Evolutionary conservation across 1,140 invertebrate species (phyloP), one percentile per base, ranked within the genome.

Genomic region (Portunus trituberculatus): DNA sequence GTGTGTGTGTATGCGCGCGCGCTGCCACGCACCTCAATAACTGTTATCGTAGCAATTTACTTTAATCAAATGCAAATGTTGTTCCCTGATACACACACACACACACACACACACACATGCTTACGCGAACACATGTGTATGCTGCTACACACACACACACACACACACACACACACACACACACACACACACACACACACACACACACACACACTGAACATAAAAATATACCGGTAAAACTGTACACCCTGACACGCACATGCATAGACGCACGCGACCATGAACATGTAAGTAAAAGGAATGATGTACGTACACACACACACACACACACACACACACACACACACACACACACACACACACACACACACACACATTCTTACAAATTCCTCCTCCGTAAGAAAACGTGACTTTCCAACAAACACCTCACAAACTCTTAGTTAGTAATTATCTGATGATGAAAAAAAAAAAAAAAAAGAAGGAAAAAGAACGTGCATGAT

Each of bases 291-390:
- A 76, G 67, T 76, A n/a, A 76, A 76, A n/a, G 67, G 1, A 76
- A 20, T 76, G 67, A 76, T 8, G 67, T n/a, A 76, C 25, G 3
- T 1, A 76, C 25, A n/a, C 25, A 76, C 67, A n/a, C 25, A 76
- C 67, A 76, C 67, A 76, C 67, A 76, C 67, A 76, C 67, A 76
- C 67, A 76, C 67, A 76, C 67, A 76, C 67, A 76, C 67, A 76
- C 67, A 76, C 67, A 76, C 67, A 76, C 67, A 76, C 67, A 76
- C 67, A 76, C 67, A 76, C 59, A 76, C 59, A 76, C 59, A 76
- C 59, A 76, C 59, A 76, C 48, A 52, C 8, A 59, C 67, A 76
- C 67, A 76, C 67, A 76, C 67, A 76, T n/a, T n/a, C 67, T n/a
- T n/a, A n/a, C 67, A n/a, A 1, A 76, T 76, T 76, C 67, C 67